Evolutionary conservation across 2,888 invertebrate genomes (phyloP), one percentile per base, ranked within the genome.

Genomic region (Parapristionchus giblindavisi): DNA sequence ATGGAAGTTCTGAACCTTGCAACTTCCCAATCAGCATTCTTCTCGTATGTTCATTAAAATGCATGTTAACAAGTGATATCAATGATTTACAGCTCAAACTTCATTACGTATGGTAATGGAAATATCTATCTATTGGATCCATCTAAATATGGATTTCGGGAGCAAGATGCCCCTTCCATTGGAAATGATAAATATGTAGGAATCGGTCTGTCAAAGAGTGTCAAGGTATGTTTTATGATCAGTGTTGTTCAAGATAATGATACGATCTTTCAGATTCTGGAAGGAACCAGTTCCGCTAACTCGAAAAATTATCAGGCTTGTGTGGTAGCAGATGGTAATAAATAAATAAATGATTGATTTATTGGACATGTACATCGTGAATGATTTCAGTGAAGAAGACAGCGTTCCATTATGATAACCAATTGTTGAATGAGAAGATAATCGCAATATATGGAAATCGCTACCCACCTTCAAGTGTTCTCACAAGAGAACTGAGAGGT

Each of bases 351-450:
- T n/a, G n/a, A n/a, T 32, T 14, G 5, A 4, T 27, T 60, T 36
- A 17, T 38, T 34, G 3, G 4, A 32, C 4, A 32, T 6, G 4
- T 58, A 27, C 58, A 27, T 32, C 14, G n/a, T 32, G 34, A 32
- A 24, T 24, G n/a, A 3, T 71, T 71, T 3, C 71, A 71, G 71
- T 72, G 43, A 72, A 72, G 60, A 72, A 72, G 72, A 72, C 72
- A 2, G 72, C 72, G 11, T 72, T 60, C 72, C 72, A 72, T 40
- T 14, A 24, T 34, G 40, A 58, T 21, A n/a, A 60, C 32, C 72
- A 72, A 34, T 17, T 21, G 2, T 34, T 72, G 17, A n/a, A 2
- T 24, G 72, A 58, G 21, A 72, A 72, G 60, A 48, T 72, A 2
- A 8, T 43, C 8, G 29, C 27, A 1, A 54, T 54, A 36, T 66